These are phyloP conservation scores for Thera obeliscata DNA, from an alignment of 2,888 invertebrate genomes.

Conservation along the genomic window DNA sequence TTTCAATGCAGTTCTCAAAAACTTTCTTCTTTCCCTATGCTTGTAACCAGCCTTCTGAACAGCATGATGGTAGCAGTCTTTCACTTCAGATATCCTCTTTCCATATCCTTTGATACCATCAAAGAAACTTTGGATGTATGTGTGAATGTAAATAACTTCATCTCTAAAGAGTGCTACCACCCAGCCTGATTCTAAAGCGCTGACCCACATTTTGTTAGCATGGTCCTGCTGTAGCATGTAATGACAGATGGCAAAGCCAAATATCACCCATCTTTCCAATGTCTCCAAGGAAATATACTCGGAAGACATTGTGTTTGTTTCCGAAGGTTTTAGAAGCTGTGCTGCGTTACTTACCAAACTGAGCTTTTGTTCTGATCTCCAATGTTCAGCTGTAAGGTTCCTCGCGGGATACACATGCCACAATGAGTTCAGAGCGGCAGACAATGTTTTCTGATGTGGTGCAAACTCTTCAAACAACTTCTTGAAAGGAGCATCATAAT, in stretches of 20 bases:
- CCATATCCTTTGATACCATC: constrained; percentile 97
- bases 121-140: constrained; percentile 95
- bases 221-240: constrained; percentile 93
- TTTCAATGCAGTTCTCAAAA: constrained; percentile 96
- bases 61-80: constrained; percentile 96
- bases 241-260: constrained; percentile 96
- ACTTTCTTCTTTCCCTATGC: constrained; percentile 98
- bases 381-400: constrained; percentile 96
- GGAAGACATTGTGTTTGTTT: constrained; percentile 98
- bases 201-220: constrained; percentile 95
- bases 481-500: constrained; percentile 97
- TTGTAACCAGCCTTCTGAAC: constrained; percentile 95
- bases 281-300: constrained; percentile 98
- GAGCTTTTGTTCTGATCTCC: constrained; percentile 96
- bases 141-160: constrained; percentile 98
- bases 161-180: constrained; percentile 97
- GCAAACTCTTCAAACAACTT: constrained; percentile 98
- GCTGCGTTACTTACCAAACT: constrained; percentile 97
- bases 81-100: constrained; percentile 97
- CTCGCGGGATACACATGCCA: constrained; percentile 94
- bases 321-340: constrained; percentile 96
- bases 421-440: constrained; percentile 94
- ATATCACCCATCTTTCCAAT: constrained; percentile 98
- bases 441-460: constrained; percentile 94
- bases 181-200: constrained; percentile 96